These are phyloP conservation scores for Antheraea mylitta DNA, from an alignment of 1,140 invertebrate genomes.

Conservation along the genomic window DNA sequence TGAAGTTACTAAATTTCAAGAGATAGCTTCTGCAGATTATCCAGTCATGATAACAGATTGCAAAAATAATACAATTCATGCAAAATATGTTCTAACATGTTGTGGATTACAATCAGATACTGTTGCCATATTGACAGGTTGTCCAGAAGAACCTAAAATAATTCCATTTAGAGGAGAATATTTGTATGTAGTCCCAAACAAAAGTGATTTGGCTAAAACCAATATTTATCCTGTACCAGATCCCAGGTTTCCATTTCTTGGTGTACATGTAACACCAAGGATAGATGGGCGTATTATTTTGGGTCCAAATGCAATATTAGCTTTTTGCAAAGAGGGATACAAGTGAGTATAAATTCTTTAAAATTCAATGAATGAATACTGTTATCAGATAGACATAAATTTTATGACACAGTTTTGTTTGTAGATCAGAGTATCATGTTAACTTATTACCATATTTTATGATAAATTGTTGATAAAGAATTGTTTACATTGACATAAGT, in stretches of 20 bases:
- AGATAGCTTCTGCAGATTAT: conserved; percentile 75
- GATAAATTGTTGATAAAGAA: too few relatives aligned
- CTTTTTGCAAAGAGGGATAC: conserved; percentile 97
- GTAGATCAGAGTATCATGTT: neutral
- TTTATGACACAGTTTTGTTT: neutral
- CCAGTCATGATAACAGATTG: conserved; percentile 77
- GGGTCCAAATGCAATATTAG: conserved; percentile 98
- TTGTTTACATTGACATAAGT: conserved; percentile 2
- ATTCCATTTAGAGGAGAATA: conserved; percentile 99
- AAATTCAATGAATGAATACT: neutral
- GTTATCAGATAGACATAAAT: neutral
- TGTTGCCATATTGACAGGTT: conserved; percentile 93
- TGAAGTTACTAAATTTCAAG: conserved; percentile 82
- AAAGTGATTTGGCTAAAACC: conserved; percentile 89
- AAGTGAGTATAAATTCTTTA: conserved; percentile 69
- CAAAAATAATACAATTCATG: conserved; percentile 75
- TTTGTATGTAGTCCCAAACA: conserved; percentile 89
- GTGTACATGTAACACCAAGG: conserved; percentile 98
- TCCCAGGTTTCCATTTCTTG: conserved; percentile 97
- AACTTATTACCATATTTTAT: neutral
- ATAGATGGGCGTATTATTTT: conserved; percentile 97
- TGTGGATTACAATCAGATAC: conserved; percentile 96
- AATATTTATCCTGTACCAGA: conserved; percentile 99
- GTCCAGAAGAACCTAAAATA: conserved; percentile 91
- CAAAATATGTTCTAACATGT: conserved; percentile 94